Conservation (phyloP, 2,888 invertebrate genomes). For the Flexamia atlantica region DNA sequence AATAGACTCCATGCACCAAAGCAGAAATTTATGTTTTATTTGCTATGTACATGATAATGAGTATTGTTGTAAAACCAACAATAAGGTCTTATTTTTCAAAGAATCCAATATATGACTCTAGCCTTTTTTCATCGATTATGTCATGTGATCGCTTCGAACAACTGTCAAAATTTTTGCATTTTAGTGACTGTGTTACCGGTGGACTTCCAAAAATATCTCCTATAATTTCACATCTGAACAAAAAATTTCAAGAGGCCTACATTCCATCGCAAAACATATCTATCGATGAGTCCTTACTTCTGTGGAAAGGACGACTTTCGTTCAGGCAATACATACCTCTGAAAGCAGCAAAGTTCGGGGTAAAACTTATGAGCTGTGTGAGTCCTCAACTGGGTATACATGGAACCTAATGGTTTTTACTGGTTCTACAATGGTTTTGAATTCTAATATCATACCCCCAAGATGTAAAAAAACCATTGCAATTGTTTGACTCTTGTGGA, state of each 20-base stretch:
- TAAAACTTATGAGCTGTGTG: constrained; percentile 20
- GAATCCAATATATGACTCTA: not conserved
- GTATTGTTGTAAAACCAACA: constrained; percentile 2
- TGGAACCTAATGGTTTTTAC: not conserved
- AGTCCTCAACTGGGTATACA: constrained; percentile 28
- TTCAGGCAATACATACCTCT: constrained; percentile 30
- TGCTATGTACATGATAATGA: constrained; percentile 28
- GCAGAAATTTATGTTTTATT: constrained; percentile 7
- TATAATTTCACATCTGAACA: constrained; percentile 3
- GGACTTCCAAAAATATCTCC: not conserved
- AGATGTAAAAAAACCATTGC: not conserved
- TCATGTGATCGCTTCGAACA: not conserved
- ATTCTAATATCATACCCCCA: not conserved
- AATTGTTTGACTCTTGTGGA: constrained; percentile 21
- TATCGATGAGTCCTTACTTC: not conserved
- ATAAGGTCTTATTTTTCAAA: constrained; percentile 25
- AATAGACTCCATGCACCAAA: constrained; percentile 7
- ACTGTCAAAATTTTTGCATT: constrained; percentile 23
- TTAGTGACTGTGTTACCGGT: not conserved
- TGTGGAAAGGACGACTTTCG: constrained; percentile 15
- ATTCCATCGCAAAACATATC: not conserved
- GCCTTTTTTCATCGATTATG: constrained; percentile 16
- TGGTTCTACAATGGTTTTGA: not conserved
- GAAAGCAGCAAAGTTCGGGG: constrained; percentile 9
- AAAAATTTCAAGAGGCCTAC: constrained; percentile 14